These are phyloP conservation scores for Discoglossus pictus DNA, from an alignment of 2,797 vertebrate species.

Conservation along the genomic window DNA sequence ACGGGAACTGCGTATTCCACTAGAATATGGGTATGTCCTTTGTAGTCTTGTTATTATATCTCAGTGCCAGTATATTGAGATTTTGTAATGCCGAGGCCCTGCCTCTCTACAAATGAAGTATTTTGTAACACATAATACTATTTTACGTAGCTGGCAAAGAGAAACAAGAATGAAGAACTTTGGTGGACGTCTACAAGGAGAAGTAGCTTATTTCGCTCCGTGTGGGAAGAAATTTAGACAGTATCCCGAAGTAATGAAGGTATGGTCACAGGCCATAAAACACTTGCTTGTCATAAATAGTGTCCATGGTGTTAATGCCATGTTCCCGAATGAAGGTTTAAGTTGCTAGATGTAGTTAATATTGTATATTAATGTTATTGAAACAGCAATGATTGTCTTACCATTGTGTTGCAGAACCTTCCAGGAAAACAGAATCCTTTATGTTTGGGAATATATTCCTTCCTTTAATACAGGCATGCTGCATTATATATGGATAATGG, in stretches of 20 bases:
- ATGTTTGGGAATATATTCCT: neutral
- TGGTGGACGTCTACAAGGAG: conserved; percentile 85
- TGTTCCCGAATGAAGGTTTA: too few relatives aligned
- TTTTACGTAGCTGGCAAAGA: conserved; percentile 85
- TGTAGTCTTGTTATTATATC: conserved; percentile 4
- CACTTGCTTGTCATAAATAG: conserved; percentile 31
- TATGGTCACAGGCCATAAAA: conserved; percentile 56
- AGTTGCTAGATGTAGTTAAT: conserved; percentile 57
- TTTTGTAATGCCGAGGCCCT: neutral
- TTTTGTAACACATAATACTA: conserved; percentile 55
- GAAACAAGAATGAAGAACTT: conserved; percentile 87
- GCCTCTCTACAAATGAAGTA: neutral
- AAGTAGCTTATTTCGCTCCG: conserved; percentile 90
- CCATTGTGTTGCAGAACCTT: too few relatives aligned
- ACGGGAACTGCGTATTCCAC: conserved; percentile 80
- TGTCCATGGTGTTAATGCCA: conserved; percentile 58
- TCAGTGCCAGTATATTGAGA: neutral
- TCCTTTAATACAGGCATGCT: conserved; percentile 8
- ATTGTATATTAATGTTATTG: neutral
- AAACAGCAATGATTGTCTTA: too few relatives aligned
- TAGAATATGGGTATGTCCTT: conserved; percentile 84
- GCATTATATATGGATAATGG: neutral
- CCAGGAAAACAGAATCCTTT: too few relatives aligned
- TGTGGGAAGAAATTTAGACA: conserved; percentile 94
- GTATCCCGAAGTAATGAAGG: conserved; percentile 94